Evolutionary conservation across 2,797 vertebrate genomes (phyloP).

Genomic region (Peromyscus aztecus): DNA sequence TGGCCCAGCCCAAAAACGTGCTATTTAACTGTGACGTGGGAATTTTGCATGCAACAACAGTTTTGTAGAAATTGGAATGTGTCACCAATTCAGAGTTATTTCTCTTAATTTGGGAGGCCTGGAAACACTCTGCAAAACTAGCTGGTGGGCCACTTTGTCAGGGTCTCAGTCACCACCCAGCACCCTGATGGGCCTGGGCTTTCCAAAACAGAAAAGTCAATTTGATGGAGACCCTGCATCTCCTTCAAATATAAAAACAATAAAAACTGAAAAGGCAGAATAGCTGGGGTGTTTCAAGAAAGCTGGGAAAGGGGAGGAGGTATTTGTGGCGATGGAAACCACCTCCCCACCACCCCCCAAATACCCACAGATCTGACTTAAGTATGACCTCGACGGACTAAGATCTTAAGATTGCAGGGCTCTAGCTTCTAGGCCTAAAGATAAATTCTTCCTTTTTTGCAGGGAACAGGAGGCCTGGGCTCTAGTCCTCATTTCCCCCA

Average conservation of each 20-base stretch:
- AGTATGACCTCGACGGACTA: not conserved
- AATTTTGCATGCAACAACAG: not conserved
- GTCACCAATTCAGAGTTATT: not conserved
- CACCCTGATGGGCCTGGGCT: not conserved
- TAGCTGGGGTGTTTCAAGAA: not conserved
- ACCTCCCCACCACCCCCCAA: no score
- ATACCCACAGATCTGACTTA: no score
- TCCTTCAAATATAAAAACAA: not conserved
- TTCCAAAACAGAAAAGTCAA: not conserved
- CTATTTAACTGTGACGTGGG: not conserved
- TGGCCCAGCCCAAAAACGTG: not conserved
- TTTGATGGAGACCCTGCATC: not conserved
- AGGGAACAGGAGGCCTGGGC: not conserved
- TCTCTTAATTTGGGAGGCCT: not conserved
- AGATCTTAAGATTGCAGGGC: not conserved
- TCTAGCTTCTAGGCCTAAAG: not conserved
- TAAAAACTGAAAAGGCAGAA: not conserved
- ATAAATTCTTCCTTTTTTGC: not conserved
- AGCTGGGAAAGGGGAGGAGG: not conserved
- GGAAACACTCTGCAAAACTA: not conserved
- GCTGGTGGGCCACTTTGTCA: not conserved
- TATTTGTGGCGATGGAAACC: not conserved
- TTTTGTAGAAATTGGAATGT: not conserved
- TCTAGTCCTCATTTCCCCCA: not conserved
- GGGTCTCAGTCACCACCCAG: not conserved